Evolutionary conservation across 2,113 vertebrate species (phyloP).

Genomic region (Microcebus jonahi): DNA sequence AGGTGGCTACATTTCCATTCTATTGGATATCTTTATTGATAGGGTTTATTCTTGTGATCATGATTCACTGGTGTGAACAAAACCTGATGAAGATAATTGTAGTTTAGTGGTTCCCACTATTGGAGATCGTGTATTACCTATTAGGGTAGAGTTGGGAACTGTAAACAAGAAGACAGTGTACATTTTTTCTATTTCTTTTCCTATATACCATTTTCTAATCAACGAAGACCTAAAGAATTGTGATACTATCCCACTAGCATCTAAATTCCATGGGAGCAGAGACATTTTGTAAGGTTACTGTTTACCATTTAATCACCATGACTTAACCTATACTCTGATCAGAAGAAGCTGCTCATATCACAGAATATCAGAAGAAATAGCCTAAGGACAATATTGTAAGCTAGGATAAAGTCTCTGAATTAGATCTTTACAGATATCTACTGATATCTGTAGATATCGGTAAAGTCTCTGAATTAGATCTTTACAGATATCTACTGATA

Average conservation of each 20-base stretch:
- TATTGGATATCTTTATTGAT: not conserved
- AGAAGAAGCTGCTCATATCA: not conserved
- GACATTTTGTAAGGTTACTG: not conserved
- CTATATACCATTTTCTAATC: not conserved
- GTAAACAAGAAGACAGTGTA: not conserved
- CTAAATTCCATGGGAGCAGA: not conserved
- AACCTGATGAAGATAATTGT: not conserved
- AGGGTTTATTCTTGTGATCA: not conserved
- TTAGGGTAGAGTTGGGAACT: not conserved
- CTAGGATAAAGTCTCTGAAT: not conserved
- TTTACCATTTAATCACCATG: not conserved
- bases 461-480: not conserved
- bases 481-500: not conserved
- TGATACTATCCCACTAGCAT: not conserved
- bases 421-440: not conserved
- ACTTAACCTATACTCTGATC: not conserved
- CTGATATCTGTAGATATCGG: not conserved
- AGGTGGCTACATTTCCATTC: not conserved
- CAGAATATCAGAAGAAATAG: not conserved
- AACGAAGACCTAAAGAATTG: not conserved
- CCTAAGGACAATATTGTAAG: not conserved
- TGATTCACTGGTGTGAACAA: not conserved
- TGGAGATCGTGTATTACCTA: not conserved
- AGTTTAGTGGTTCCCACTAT: not conserved
- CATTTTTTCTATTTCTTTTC: not conserved